These are phyloP conservation scores for Rana temporaria DNA, from an alignment of 2,113 vertebrate species.

Conservation along the genomic window DNA sequence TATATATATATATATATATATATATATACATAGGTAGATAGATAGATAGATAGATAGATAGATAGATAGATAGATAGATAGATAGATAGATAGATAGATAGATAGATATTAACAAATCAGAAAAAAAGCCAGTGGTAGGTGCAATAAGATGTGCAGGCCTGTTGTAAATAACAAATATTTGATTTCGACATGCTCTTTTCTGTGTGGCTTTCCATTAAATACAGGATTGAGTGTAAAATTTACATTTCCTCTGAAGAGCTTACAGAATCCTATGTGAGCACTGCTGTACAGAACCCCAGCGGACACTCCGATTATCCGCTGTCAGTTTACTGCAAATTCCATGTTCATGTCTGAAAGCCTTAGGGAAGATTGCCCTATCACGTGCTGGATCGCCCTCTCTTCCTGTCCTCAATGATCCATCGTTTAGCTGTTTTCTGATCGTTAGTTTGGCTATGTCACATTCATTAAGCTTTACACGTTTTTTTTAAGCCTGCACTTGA, in stretches of 20 bases:
- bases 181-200: constrained; percentile 36
- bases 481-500: background rate
- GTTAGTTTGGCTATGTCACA: background rate
- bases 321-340: constrained; percentile 57
- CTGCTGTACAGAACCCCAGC: constrained; percentile 13
- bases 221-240: constrained; percentile 49
- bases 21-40: too few species aligned
- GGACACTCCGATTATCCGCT: constrained; percentile 30
- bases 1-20: too few species aligned
- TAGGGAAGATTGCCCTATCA: constrained; percentile 33
- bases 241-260: constrained; percentile 50
- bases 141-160: background rate
- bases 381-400: constrained; percentile 16
- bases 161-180: constrained; percentile 49
- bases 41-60: too few species aligned
- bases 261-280: constrained; percentile 5
- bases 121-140: background rate
- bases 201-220: constrained; percentile 45
- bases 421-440: constrained; percentile 28
- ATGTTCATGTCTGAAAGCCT: constrained; percentile 20
- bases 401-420: constrained; percentile 5
- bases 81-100: too few species aligned
- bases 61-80: too few species aligned
- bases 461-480: background rate
- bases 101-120: too few species aligned